Evolutionary conservation across 2,797 vertebrate species (phyloP), one percentile per base, ranked within the genome.

Genomic region (Poecilia velifera): DNA sequence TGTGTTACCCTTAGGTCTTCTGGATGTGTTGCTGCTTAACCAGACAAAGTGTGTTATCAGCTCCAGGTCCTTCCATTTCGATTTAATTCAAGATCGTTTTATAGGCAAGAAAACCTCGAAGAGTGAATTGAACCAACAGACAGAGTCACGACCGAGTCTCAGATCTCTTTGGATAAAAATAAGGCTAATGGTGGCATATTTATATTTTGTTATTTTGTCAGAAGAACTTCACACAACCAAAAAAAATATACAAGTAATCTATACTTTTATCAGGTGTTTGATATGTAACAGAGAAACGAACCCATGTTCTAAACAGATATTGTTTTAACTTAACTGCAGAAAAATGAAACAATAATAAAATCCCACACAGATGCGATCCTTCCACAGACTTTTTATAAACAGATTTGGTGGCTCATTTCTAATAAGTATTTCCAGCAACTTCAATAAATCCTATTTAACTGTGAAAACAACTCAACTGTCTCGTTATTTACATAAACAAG

Each of bases 51-150:
- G 6, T 28, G 6, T 68, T 70, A 51, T 68, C 73, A 72, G 41
- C 76, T 88, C 73, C 81, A 80, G 81, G 82, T 87, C 70, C 82
- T 86, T 68, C 62, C 74, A 47, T 64, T 83, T 85, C 70, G 83
- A 86, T 73, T 85, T 59, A 68, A 31, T 79, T 82, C 8, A 73
- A 73, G 20, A 13, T 41, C 6, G 22, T 70, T 25, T 68, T 25
- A n/a, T 2, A 70, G 22, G 66, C 18, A 10, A 41, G 4, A 43
- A 18, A 34, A 64, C 59, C 9, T 64, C 1, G 6, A 20, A 31
- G 31, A 9, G 59, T 9, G 16, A 36, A 64, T 18, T 20, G 34
- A 36, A 20, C 59, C 59, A 20, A 64, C 31, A 62, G 59, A 18
- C 6, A 62, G 7, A 64, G 59, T 64, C 34, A 31, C 5, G 8